Evolutionary conservation across 2,888 invertebrate species (phyloP).

Genomic region (Chrysolina haemoptera): DNA sequence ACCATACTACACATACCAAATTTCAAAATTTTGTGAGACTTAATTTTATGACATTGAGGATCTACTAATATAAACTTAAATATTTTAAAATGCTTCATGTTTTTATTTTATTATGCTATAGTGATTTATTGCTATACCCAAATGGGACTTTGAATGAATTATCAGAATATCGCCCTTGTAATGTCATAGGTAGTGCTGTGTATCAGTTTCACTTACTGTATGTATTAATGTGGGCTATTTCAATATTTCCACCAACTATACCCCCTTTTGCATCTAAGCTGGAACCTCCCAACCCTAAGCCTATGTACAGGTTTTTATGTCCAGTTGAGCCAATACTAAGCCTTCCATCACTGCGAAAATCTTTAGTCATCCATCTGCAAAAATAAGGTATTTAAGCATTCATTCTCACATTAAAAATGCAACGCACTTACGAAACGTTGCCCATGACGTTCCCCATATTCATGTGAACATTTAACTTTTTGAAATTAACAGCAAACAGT

Average conservation of each 20-base stretch:
- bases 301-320: constrained; percentile 93
- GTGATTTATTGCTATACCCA: no score
- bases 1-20: no score
- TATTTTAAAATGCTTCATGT: no score
- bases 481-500: constrained; percentile 95
- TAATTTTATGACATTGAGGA: no score
- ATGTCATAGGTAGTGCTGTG: background rate
- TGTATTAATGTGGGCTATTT: constrained; percentile 90
- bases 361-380: constrained; percentile 89
- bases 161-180: no score
- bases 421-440: constrained; percentile 79
- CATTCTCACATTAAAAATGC: background rate
- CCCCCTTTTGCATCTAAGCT: constrained; percentile 96
- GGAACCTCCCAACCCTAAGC: constrained; percentile 90
- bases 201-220: constrained; percentile 73
- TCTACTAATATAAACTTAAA: no score
- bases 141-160: no score
- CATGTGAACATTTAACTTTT: constrained; percentile 96
- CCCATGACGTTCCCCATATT: constrained; percentile 99
- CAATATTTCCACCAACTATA: constrained; percentile 96
- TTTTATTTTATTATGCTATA: no score
- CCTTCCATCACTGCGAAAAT: constrained; percentile 92
- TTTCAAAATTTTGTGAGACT: no score
- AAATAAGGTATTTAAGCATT: constrained; percentile 14
- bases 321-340: constrained; percentile 95